Evolutionary conservation across 2,797 vertebrate species (phyloP), one percentile per base, ranked within the genome.

Genomic region (Chelon auratus): DNA sequence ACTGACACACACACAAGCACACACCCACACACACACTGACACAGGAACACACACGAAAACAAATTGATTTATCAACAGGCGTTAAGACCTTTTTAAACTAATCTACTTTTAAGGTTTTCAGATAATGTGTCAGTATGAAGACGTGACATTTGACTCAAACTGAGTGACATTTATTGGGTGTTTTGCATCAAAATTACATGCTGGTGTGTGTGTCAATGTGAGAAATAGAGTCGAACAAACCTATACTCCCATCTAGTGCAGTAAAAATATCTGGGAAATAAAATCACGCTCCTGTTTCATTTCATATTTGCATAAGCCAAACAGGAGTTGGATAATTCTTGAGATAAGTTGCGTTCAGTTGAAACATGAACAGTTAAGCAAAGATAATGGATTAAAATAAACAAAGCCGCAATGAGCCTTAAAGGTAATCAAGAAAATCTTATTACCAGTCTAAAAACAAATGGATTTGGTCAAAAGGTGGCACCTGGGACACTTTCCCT

Each of bases 41-140:
- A 69, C 42, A 67, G 36, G 39, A 30, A 72, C 72, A 62, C 72
- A 66, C 36, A 70, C 53, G 50, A 72, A 69, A 87, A 87, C 80
- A 83, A 84, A 92, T 90, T 79, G 91, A 89, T 89, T 78, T 85
- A 89, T 88, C 88, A 91, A 85, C 30, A 75, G 22, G 52, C 69
- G 37, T 74, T 69, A 53, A 77, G 36, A 33, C 53, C 65, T 17
- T 62, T 82, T 64, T 45, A 18, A 51, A 59, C 73, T 86, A 81
- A 89, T 85, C 78, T 83, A 77, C 64, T 84, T 80, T 73, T 67
- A 63, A 75, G 62, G 42, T 86, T 81, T 84, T 67, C 42, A 66
- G 33, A 58, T 54, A 4, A 61, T 69, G 24, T 53, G 53, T 66
- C 20, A 51, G 18, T 26, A 81, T 80, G 3, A 78, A 84, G 78